phyloP scores from a whole-genome alignment of 2,113 vertebrate genomes.

The Laticauda colubrina region DNA sequence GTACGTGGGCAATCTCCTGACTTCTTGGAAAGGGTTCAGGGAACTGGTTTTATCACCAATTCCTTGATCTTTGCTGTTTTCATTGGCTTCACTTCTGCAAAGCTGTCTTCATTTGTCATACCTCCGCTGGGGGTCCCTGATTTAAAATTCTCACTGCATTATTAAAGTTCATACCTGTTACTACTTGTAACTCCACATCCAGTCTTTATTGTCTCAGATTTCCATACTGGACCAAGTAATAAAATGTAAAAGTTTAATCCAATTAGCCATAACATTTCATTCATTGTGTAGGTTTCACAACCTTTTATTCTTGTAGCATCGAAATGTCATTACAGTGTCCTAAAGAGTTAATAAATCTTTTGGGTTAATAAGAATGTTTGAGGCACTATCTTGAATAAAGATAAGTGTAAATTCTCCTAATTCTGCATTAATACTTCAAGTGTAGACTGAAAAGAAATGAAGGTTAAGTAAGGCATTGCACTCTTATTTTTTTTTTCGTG shows the following conservation, averaged over 20 bases:
- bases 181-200: background rate
- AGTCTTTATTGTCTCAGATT: background rate
- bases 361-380: background rate
- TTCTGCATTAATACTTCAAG: constrained; percentile 3
- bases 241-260: background rate
- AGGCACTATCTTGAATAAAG: constrained; percentile 18
- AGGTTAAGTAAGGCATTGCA: constrained; percentile 41
- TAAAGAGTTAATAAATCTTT: background rate
- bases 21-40: background rate
- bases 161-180: background rate
- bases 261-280: background rate
- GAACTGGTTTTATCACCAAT: background rate
- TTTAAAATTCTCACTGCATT: background rate
- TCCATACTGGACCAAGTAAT: background rate
- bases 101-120: background rate
- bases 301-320: background rate
- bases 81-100: background rate
- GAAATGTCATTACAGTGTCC: background rate
- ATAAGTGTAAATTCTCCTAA: background rate
- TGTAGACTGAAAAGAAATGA: background rate
- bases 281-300: background rate
- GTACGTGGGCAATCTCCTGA: background rate
- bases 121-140: background rate
- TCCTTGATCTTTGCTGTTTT: background rate
- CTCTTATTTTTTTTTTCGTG: background rate